phyloP scores from a whole-genome alignment of 2,113 vertebrate species.

The Cairina moschata region DNA sequence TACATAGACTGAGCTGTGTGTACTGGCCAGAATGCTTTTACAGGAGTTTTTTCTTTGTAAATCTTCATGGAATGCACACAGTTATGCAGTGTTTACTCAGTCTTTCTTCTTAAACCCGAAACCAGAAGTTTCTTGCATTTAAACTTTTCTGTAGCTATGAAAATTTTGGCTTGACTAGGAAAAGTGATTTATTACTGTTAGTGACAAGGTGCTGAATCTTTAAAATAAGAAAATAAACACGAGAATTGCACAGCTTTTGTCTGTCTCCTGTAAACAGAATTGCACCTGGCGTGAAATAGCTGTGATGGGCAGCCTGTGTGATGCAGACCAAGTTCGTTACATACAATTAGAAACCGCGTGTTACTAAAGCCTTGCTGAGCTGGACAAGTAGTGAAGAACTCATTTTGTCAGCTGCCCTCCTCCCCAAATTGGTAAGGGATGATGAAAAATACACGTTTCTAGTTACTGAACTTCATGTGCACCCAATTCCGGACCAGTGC shows the following conservation, averaged over 20 bases:
- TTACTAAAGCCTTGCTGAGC: background rate
- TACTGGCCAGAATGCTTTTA: background rate
- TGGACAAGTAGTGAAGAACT: background rate
- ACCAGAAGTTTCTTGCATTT: background rate
- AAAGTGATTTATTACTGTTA: background rate
- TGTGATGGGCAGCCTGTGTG: background rate
- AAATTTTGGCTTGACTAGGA: background rate
- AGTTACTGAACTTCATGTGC: background rate
- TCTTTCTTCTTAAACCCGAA: background rate
- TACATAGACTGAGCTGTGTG: background rate
- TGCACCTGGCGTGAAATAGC: background rate
- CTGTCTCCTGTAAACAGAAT: background rate
- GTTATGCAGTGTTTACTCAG: background rate
- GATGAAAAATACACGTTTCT: background rate
- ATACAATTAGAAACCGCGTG: accelerated
- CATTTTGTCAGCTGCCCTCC: background rate
- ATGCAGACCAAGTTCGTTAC: background rate
- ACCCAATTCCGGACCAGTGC: background rate
- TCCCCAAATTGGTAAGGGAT: background rate
- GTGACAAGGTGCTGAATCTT: background rate
- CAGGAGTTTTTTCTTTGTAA: background rate
- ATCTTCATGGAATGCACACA: background rate
- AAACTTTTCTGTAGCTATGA: background rate
- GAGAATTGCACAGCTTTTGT: background rate
- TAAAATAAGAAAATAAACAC: background rate